Evolutionary conservation across 2,113 vertebrate species (phyloP), one percentile per base, ranked within the genome.

Genomic region (Oplegnathus fasciatus): DNA sequence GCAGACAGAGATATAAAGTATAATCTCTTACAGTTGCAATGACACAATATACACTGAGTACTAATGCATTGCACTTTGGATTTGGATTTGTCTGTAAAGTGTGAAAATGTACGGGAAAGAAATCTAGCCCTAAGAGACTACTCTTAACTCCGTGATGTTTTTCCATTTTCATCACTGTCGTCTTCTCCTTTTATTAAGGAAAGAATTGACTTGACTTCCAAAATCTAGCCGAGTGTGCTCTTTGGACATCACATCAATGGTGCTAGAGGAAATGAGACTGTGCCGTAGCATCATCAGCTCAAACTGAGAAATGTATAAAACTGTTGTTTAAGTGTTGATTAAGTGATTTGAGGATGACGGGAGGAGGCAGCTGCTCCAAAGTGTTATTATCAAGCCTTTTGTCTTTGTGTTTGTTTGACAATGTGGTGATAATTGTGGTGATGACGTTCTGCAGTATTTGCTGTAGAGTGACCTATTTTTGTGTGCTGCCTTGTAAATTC

Each of bases 381-480:
- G 58, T 30, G 62, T 82, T 73, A 61, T 71, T 70, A 77, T 66
- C 28, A 30, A 76, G 54, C 44, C 26, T 28, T 75, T 58, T 88
- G 54, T 86, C 32, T 75, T 46, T 9, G 9, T 79, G 58, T 82
- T 60, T 75, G 44, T 72, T 62, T 73, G 44, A 84, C 65, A 61
- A 37, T 69, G 75, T 72, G 74, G 13, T 61, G 48, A 37, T 69
- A 55, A 84, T 48, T 54, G 32, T 78, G 22, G 26, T 60, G 34
- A 89, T 46, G 30, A 50, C 4, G 7, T 65, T 44, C 32, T 85
- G 26, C 26, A 30, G 50, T 61, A 32, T 83, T 83, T 79, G 42
- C n/a, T 80, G 34, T 37, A 40, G 4, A 58, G 40, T 84, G 64
- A n/a, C 57, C 66, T 55, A 14, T 85, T 83, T 89, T 69, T 71